A percentile compares a stretch with the other conserved stretches of the same genome.
Evolutionary conservation across 2,113 vertebrate species (phyloP).

Genomic region (Romanogobio albipinnatus): DNA sequence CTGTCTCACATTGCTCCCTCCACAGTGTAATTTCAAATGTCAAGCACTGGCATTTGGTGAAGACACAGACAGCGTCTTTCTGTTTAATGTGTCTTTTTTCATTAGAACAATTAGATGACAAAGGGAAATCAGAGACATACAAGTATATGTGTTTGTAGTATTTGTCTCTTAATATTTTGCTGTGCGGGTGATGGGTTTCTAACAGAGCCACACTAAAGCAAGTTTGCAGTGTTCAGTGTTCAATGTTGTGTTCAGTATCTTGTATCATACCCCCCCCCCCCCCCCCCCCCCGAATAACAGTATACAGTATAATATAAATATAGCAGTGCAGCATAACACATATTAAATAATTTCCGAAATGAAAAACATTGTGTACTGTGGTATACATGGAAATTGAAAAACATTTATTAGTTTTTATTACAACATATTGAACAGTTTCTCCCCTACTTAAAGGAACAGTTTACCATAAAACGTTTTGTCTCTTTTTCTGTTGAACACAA

Average conservation of each 20-base stretch:
- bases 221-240: conserved; percentile 66
- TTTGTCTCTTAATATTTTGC: conserved; percentile 74
- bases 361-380: neutral
- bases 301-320: neutral
- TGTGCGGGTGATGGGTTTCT: conserved; percentile 71
- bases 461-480: neutral
- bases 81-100: conserved; percentile 68
- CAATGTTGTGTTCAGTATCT: neutral
- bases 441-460: conserved; percentile 1
- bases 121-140: conserved; percentile 48
- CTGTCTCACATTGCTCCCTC: conserved; percentile 45
- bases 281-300: no score
- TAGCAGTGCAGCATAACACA: neutral
- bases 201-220: conserved; percentile 67
- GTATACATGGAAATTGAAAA: conserved; percentile 12
- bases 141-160: conserved; percentile 55
- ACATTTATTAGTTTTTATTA: neutral
- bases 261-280: neutral
- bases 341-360: neutral
- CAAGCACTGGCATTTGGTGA: conserved; percentile 75
- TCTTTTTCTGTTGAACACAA: neutral
- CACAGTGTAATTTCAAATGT: conserved; percentile 69
- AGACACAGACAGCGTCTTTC: conserved; percentile 63
- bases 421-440: neutral
- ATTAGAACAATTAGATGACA: conserved; percentile 73